These are phyloP conservation scores for Thysanoteuthis rhombus DNA, from an alignment of 2,888 invertebrate species.

Conservation along the genomic window DNA sequence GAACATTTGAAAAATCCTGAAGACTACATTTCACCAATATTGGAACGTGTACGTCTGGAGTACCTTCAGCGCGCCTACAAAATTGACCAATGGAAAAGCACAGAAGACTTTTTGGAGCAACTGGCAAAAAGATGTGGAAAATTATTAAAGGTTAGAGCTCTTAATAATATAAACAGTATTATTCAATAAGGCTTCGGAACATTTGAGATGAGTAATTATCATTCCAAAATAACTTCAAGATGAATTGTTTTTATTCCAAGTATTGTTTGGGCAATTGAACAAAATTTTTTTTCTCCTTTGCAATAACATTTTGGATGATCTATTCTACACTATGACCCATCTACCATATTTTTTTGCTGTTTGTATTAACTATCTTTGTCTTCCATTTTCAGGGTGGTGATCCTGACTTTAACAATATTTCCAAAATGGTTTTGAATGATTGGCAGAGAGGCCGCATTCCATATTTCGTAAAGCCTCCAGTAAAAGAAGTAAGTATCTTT, in stretches of 20 bases:
- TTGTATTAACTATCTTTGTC: background rate
- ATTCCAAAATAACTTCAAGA: too few species aligned
- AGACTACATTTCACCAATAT: constrained; percentile 88
- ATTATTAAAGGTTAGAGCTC: constrained; percentile 77
- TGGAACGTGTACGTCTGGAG: constrained; percentile 87
- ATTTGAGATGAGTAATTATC: background rate
- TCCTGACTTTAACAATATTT: constrained; percentile 86
- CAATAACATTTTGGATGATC: too few species aligned
- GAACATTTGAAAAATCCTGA: constrained; percentile 93
- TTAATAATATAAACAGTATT: background rate
- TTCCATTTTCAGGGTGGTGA: constrained; percentile 80
- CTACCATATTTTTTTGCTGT: too few species aligned
- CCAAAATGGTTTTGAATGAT: constrained; percentile 96
- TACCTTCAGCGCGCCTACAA: constrained; percentile 92
- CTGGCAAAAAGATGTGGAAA: constrained; percentile 87
- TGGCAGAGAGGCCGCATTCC: constrained; percentile 98
- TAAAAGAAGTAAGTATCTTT: constrained; percentile 45
- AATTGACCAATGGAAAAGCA: constrained; percentile 77
- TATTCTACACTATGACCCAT: too few species aligned
- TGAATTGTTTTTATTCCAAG: too few species aligned
- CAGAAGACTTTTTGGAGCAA: constrained; percentile 90
- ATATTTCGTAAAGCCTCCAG: constrained; percentile 87
- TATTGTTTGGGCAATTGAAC: too few species aligned
- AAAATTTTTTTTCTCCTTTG: too few species aligned
- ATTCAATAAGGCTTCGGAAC: too few species aligned